Conservation (phyloP, 1,140 invertebrate genomes). For the Archivesica marissinica region DNA sequence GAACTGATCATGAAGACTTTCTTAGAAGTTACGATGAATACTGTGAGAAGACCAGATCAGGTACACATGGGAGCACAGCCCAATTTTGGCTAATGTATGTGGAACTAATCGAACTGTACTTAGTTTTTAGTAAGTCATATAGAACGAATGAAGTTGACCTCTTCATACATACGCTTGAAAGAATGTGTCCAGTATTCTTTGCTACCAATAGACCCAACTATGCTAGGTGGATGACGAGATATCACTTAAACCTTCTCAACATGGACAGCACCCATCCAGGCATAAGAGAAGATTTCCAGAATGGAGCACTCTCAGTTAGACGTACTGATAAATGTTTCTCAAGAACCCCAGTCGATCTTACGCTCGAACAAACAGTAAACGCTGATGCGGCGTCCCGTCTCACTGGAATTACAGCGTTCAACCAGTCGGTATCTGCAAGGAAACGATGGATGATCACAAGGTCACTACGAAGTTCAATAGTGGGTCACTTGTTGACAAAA, state of each 20-base stretch:
- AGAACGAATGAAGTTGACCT: slow-evolving; percentile 53
- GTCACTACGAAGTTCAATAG: slow-evolving; percentile 1
- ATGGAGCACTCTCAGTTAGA: slow-evolving; percentile 58
- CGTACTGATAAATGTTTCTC: slow-evolving; percentile 59
- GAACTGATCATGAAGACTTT: neutral
- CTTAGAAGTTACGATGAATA: neutral
- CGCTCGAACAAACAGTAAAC: slow-evolving; percentile 67
- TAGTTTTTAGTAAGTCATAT: slow-evolving; percentile 21
- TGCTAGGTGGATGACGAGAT: slow-evolving; percentile 51
- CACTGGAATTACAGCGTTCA: slow-evolving; percentile 59
- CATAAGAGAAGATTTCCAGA: slow-evolving; percentile 11
- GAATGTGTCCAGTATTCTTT: slow-evolving; percentile 56
- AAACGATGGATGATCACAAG: slow-evolving; percentile 62
- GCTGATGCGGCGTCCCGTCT: slow-evolving; percentile 63
- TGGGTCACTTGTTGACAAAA: neutral
- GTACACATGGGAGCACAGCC: slow-evolving; percentile 57
- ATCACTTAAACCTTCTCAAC: slow-evolving; percentile 48
- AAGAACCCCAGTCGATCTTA: slow-evolving; percentile 61
- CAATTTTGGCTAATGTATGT: slow-evolving; percentile 65
- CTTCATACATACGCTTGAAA: slow-evolving; percentile 14
- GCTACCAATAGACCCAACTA: slow-evolving; percentile 56
- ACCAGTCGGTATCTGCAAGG: neutral
- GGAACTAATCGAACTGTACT: slow-evolving; percentile 11
- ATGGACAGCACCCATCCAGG: slow-evolving; percentile 54
- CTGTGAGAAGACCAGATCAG: neutral